phyloP scores from a whole-genome alignment of 2,888 invertebrate species.

The Cartodere bifasciata region DNA sequence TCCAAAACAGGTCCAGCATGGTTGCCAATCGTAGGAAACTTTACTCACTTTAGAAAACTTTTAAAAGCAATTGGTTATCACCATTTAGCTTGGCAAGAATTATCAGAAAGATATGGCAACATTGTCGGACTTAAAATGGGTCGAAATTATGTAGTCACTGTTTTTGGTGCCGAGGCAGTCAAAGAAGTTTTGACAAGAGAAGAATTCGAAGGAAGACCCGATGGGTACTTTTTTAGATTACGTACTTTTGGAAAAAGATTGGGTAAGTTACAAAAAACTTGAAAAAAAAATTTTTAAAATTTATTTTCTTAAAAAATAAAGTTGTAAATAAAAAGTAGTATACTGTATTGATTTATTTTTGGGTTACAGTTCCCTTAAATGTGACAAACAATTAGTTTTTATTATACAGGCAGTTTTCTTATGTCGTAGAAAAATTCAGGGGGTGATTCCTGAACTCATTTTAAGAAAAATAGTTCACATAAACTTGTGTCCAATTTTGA shows the following conservation, averaged over 20 bases:
- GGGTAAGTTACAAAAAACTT: too few relatives aligned
- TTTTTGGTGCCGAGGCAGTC: conserved; percentile 48
- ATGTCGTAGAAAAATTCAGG: too few relatives aligned
- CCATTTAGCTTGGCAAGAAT: conserved; percentile 47
- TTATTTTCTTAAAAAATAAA: too few relatives aligned
- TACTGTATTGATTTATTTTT: too few relatives aligned
- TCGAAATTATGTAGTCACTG: conserved; percentile 44
- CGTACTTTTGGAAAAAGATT: conserved; percentile 52
- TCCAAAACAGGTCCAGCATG: conserved; percentile 39
- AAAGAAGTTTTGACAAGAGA: conserved; percentile 46
- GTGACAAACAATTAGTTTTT: too few relatives aligned
- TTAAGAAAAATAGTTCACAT: too few relatives aligned
- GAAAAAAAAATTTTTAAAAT: too few relatives aligned
- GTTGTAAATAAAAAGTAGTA: too few relatives aligned
- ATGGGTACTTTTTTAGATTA: conserved; percentile 54
- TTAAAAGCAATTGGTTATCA: conserved; percentile 35
- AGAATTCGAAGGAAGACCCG: conserved; percentile 57
- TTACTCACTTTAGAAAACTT: conserved; percentile 29
- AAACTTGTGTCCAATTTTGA: too few relatives aligned
- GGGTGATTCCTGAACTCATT: too few relatives aligned
- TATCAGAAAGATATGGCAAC: conserved; percentile 47
- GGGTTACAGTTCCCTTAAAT: too few relatives aligned
- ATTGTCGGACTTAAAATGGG: conserved; percentile 55
- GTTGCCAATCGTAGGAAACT: conserved; percentile 43
- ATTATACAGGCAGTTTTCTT: too few relatives aligned